Evolutionary conservation across 2,888 invertebrate species (phyloP).

Genomic region (Drosophila kambysellisi): DNA sequence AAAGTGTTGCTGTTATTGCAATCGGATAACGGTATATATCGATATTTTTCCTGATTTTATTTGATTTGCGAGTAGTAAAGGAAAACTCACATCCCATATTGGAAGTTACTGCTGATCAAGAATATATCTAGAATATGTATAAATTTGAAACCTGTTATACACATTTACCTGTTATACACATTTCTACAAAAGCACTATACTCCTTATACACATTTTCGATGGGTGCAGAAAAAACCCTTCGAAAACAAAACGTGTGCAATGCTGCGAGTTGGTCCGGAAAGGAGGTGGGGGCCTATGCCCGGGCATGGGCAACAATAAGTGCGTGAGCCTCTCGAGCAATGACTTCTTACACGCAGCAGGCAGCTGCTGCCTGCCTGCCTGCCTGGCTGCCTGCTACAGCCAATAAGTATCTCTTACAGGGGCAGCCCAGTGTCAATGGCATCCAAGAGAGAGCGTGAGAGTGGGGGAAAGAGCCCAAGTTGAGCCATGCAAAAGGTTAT

Average conservation of each 20-base stretch:
- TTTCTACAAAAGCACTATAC: neutral
- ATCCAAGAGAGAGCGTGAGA: constrained; percentile 31
- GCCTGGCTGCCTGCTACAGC: neutral
- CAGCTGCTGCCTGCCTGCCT: neutral
- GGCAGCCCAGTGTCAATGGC: constrained; percentile 69
- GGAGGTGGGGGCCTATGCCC: neutral
- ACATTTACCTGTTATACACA: neutral
- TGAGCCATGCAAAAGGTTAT: constrained; percentile 63
- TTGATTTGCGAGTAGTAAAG: too few relatives aligned
- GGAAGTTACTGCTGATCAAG: neutral
- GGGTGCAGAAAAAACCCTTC: constrained; percentile 1
- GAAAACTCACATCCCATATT: neutral
- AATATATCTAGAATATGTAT: neutral
- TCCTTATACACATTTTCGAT: neutral
- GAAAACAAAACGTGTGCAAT: constrained; percentile 42
- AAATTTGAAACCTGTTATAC: neutral
- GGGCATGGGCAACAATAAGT: constrained; percentile 47
- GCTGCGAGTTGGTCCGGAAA: constrained; percentile 5
- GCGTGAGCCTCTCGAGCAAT: constrained; percentile 68
- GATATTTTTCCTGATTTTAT: too few relatives aligned
- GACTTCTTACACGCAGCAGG: constrained; percentile 52
- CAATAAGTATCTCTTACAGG: constrained; percentile 45
- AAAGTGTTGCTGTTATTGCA: too few relatives aligned
- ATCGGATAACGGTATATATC: too few relatives aligned
- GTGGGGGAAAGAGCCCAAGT: constrained; percentile 20